Evolutionary conservation across 2,797 vertebrate genomes (phyloP).

Genomic region (Mastacembelus armatus): DNA sequence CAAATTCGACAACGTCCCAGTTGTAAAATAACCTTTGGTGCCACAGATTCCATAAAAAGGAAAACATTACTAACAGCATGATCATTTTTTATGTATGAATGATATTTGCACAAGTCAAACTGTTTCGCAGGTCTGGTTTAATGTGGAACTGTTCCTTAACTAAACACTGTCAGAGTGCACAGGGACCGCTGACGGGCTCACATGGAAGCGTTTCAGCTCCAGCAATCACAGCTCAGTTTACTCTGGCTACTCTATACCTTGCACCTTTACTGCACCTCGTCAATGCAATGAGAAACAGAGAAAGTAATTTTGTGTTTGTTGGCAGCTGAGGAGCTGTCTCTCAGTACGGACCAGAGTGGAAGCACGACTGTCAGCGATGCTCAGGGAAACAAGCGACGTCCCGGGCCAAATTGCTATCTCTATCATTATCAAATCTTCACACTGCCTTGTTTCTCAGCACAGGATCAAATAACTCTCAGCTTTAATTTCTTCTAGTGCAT

Average conservation of each 20-base stretch:
- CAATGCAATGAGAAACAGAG: constrained; percentile 58
- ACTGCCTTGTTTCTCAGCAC: constrained; percentile 51
- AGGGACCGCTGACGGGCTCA: constrained; percentile 45
- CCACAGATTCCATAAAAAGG: constrained; percentile 78
- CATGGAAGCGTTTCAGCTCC: constrained; percentile 54
- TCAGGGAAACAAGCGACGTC: constrained; percentile 47
- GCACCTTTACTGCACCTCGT: constrained; percentile 59
- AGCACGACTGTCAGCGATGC: constrained; percentile 37
- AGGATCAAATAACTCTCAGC: constrained; percentile 69
- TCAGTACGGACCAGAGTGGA: constrained; percentile 49
- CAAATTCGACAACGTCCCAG: constrained; percentile 75
- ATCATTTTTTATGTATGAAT: constrained; percentile 47
- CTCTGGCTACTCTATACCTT: constrained; percentile 50
- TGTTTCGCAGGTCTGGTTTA: constrained; percentile 56
- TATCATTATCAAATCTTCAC: constrained; percentile 67
- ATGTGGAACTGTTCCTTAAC: constrained; percentile 51
- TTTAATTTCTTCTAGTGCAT: constrained; percentile 53
- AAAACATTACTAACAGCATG: constrained; percentile 61
- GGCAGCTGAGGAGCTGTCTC: constrained; percentile 55
- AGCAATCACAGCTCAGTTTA: constrained; percentile 64
- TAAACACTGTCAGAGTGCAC: constrained; percentile 37
- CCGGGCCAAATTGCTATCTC: constrained; percentile 45
- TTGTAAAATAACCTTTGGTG: constrained; percentile 73
- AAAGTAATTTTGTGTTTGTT: constrained; percentile 67
- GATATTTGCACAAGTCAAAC: constrained; percentile 66